Evolutionary conservation across 2,797 vertebrate genomes (phyloP).

Genomic region (Catostomus latipinnis): DNA sequence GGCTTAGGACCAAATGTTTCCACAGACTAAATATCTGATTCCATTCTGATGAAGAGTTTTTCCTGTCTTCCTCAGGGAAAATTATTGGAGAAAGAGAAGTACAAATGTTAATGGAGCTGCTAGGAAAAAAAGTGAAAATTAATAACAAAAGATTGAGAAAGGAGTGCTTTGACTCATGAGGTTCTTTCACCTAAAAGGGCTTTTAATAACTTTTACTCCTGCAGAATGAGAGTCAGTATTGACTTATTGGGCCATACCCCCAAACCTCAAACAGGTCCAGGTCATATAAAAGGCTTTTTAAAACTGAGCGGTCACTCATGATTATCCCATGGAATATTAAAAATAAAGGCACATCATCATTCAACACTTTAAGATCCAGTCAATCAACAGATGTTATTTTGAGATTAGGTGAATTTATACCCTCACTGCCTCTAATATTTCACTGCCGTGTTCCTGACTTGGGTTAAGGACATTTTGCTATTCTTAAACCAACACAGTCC

Average conservation of each 20-base stretch:
- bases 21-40: conserved; percentile 28
- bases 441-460: too few species aligned
- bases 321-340: not conserved
- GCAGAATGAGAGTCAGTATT: not conserved
- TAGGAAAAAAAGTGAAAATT: not conserved
- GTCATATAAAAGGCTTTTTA: conserved; percentile 11
- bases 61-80: conserved; percentile 15
- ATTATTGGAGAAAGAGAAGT: not conserved
- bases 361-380: not conserved
- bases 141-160: not conserved
- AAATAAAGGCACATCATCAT: not conserved
- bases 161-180: not conserved
- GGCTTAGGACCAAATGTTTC: conserved; percentile 35
- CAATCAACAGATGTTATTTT: conserved; percentile 3
- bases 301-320: conserved; percentile 9
- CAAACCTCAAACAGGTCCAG: not conserved
- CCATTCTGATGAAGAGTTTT: conserved; percentile 22
- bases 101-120: conserved; percentile 16
- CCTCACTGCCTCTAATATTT: not conserved
- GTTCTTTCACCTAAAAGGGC: conserved; percentile 4
- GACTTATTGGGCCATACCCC: not conserved
- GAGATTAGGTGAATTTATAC: too few species aligned
- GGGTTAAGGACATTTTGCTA: not conserved
- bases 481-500: not conserved
- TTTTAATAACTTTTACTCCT: not conserved